These are phyloP conservation scores for Falco berigora DNA, from an alignment of 2,797 vertebrate genomes.

Conservation along the genomic window DNA sequence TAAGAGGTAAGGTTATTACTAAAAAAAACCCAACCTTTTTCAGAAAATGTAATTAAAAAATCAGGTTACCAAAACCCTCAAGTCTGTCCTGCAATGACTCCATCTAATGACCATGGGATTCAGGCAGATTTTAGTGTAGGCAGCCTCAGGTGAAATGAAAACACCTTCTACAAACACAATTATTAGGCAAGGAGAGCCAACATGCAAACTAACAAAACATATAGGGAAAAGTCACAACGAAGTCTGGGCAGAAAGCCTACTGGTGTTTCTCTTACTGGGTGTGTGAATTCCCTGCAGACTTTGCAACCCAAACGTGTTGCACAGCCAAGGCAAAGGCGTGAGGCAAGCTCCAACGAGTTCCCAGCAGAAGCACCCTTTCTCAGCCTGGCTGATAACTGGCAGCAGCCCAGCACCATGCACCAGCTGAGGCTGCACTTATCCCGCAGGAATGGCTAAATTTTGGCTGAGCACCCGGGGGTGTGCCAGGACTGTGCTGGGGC, in stretches of 20 bases:
- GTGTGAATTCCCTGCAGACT: neutral
- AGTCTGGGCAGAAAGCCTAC: neutral
- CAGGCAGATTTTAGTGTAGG: neutral
- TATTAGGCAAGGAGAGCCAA: neutral
- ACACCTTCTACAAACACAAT: neutral
- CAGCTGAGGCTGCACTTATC: rapidly evolving
- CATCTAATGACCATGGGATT: neutral
- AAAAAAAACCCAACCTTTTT: neutral
- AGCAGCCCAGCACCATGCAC: rapidly evolving
- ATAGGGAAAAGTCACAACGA: neutral
- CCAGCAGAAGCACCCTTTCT: neutral
- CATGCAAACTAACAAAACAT: neutral
- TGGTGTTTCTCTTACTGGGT: neutral
- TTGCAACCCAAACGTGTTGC: neutral
- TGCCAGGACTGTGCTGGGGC: rapidly evolving
- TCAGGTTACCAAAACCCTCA: neutral
- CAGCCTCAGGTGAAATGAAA: neutral
- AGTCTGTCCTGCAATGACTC: neutral
- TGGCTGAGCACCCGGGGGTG: rapidly evolving
- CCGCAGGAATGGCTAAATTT: neutral
- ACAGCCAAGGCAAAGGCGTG: neutral
- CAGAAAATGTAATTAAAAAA: neutral
- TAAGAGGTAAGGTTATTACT: neutral
- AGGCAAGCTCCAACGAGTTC: neutral
- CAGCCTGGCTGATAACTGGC: rapidly evolving